A percentile compares a stretch with the other conserved stretches of the same genome.
Conservation (phyloP, 2,797 vertebrate species). For the Lates japonicus region DNA sequence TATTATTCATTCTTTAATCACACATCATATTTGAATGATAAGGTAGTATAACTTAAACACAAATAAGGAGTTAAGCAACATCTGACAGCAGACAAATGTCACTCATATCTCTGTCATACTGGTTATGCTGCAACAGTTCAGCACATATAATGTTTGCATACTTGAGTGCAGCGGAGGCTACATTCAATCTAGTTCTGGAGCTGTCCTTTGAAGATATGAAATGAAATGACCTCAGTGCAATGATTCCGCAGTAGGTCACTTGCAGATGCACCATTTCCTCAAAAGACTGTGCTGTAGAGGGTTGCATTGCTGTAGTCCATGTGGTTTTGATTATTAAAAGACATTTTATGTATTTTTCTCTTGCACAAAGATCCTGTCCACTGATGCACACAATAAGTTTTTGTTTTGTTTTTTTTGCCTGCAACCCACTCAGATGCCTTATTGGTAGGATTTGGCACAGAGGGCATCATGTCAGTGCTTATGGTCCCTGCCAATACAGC, state of each 20-base stretch:
- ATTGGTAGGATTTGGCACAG: conserved; percentile 13
- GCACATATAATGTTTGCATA: conserved; percentile 3
- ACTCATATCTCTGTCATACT: conserved; percentile 19
- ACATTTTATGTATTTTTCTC: conserved; percentile 22
- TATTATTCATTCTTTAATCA: conserved; percentile 57
- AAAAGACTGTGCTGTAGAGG: conserved; percentile 3
- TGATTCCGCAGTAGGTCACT: conserved; percentile 1
- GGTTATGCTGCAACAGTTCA: conserved; percentile 26
- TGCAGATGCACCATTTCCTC: conserved; percentile 20
- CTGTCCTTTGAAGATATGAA: conserved; percentile 15
- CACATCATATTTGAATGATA: conserved; percentile 59
- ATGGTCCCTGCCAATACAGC: conserved; percentile 1
- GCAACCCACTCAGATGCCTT: not conserved
- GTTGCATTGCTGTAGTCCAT: conserved; percentile 41
- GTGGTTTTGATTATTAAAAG: conserved; percentile 12
- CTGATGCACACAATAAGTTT: not conserved
- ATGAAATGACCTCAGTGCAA: not conserved
- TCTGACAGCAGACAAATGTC: conserved; percentile 30
- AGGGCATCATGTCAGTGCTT: not conserved
- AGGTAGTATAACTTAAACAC: conserved; percentile 27
- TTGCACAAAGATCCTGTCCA: not conserved
- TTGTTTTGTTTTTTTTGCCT: conserved; percentile 6
- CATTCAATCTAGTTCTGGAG: conserved; percentile 29
- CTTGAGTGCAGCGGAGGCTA: conserved; percentile 19
- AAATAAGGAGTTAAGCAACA: conserved; percentile 35